phyloP scores from a whole-genome alignment of 2,113 vertebrate species.

The Petrocephalus microphthalmus region DNA sequence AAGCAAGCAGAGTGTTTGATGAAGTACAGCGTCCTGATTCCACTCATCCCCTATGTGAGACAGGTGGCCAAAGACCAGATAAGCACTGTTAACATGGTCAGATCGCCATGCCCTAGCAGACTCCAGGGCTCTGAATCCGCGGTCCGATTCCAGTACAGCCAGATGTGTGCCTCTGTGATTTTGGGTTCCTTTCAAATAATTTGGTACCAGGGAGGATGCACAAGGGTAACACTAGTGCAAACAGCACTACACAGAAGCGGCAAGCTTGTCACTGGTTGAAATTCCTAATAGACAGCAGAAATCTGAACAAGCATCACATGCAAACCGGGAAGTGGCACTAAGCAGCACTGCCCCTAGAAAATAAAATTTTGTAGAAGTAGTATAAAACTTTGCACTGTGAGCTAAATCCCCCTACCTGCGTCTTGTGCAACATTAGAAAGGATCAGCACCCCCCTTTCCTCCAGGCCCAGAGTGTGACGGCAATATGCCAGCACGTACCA shows the following conservation, averaged over 20 bases:
- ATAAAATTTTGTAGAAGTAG: neutral
- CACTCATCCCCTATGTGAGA: slow-evolving; percentile 53
- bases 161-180: neutral
- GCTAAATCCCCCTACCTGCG: neutral
- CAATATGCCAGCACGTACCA: slow-evolving; percentile 35
- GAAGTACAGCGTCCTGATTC: slow-evolving; percentile 39
- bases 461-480: neutral
- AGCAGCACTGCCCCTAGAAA: neutral
- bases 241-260: neutral
- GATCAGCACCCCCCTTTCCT: neutral
- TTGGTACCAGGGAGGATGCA: neutral
- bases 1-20: slow-evolving; percentile 25
- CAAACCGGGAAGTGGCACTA: neutral
- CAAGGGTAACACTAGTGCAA: neutral
- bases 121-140: slow-evolving; percentile 10
- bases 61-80: slow-evolving; percentile 45
- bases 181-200: neutral
- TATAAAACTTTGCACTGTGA: neutral
- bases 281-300: neutral
- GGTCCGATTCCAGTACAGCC: slow-evolving; percentile 3
- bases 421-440: neutral
- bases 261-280: neutral
- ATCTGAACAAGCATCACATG: neutral
- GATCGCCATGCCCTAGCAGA: slow-evolving; percentile 28
- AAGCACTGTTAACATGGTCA: slow-evolving; percentile 46